Evolutionary conservation across 2,797 vertebrate genomes (phyloP), one percentile per base, ranked within the genome.

Genomic region (Phalloptychus januarius): DNA sequence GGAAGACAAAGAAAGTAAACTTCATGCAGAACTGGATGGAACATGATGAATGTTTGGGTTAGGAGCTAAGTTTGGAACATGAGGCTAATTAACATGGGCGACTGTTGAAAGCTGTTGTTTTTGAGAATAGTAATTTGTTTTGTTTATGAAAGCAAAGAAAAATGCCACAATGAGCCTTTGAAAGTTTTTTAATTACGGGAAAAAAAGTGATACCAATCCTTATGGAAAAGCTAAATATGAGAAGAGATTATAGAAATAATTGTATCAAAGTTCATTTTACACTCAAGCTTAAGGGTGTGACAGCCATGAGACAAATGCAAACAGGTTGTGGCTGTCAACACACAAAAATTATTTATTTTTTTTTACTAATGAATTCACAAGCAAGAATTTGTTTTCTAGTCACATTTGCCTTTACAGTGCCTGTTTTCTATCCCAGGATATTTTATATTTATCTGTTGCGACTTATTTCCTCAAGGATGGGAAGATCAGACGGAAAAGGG

Each of bases 401-500:
- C 63, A 67, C 36, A 23, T 25, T 45, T 75, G 38, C 28, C n/a
- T 16, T 40, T 40, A 31, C 38, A 38, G 33, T 36, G 33, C 58
- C 40, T 58, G 71, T 72, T 80, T 72, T 72, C 48, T 10, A 23
- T 75, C 65, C 16, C 38, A 71, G 79, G 81, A 88, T 87, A 82
- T 80, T 88, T 85, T 50, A 65, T 42, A 85, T 86, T 77, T 52
- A 71, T 85, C 40, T 78, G 78, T 87, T 81, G 78, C 63, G 67
- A 85, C 78, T 85, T 28, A 71, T 72, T 75, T 52, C 56, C 52
- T 33, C 56, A 61, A 61, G 45, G 79, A 54, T 0, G 31, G 77
- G 78, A 67, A 58, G 74, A 71, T 81, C 74, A 25, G 75, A 87
- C 76, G 85, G 85, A 92, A 91, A 79, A 25, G 25, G 50, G 23